Percentiles rank a stretch among this genome's conserved stretches.
phyloP scores from a whole-genome alignment of 2,888 invertebrate genomes.

The Parascotia fuliginaria region DNA sequence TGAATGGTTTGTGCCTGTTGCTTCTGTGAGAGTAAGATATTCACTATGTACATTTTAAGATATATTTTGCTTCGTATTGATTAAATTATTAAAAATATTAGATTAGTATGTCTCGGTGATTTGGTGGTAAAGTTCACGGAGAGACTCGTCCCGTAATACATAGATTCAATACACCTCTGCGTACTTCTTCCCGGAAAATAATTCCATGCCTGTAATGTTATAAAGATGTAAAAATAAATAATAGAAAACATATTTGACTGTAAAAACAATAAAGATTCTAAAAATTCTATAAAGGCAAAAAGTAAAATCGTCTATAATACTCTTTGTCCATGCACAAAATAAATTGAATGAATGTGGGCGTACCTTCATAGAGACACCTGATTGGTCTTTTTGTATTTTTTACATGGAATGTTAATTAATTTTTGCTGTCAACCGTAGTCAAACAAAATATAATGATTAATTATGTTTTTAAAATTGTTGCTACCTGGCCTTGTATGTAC shows the following conservation, averaged over 20 bases:
- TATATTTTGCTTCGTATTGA: no score
- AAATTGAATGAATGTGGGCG: slow-evolving; percentile 80
- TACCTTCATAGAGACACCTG: slow-evolving; percentile 73
- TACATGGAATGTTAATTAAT: slow-evolving; percentile 83
- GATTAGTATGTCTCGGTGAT: no score
- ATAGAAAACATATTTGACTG: no score
- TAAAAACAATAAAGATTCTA: background rate
- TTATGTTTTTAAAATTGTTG: slow-evolving; percentile 60
- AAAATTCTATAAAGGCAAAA: background rate
- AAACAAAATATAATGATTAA: slow-evolving; percentile 82
- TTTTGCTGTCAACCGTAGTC: slow-evolving; percentile 79
- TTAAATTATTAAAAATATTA: no score
- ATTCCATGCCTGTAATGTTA: no score
- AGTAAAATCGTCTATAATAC: slow-evolving; percentile 26
- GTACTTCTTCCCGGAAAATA: no score
- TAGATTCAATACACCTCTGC: no score
- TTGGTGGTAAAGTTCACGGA: no score
- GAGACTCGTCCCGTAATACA: no score
- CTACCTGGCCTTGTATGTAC: slow-evolving; percentile 47
- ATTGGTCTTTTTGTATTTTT: slow-evolving; percentile 75
- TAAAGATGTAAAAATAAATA: no score
- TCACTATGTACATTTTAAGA: no score
- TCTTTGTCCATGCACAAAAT: slow-evolving; percentile 72
- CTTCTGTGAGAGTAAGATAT: slow-evolving; percentile 9
- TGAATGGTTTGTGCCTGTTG: slow-evolving; percentile 28